These are phyloP conservation scores for Borostomias antarcticus DNA, from an alignment of 2,797 vertebrate species.

Conservation along the genomic window DNA sequence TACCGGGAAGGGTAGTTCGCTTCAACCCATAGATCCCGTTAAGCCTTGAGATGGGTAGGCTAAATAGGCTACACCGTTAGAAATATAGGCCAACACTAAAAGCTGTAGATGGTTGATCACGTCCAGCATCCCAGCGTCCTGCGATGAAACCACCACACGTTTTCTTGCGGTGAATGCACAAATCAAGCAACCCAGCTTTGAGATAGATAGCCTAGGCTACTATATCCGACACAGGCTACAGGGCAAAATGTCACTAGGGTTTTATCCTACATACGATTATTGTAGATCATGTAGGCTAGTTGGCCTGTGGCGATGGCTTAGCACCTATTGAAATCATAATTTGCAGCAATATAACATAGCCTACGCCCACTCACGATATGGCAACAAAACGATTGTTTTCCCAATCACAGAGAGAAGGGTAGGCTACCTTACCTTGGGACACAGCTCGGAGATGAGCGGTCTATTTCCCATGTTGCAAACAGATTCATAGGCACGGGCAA, in stretches of 20 bases:
- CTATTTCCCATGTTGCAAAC: conserved; percentile 82
- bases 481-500: conserved; percentile 81
- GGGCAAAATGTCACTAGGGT: not conserved
- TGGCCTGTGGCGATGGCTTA: no score
- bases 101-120: no score
- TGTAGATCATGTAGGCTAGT: not conserved
- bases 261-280: not conserved
- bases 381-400: not conserved
- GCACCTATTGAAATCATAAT: no score
- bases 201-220: not conserved
- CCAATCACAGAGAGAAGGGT: no score
- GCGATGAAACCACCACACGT: no score
- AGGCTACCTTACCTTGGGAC: conserved; percentile 73
- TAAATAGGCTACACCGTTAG: no score
- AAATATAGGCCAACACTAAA: no score
- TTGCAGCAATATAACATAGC: not conserved
- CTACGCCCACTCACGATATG: conserved; percentile 14
- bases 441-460: conserved; percentile 81
- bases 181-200: not conserved
- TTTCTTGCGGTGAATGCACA: not conserved
- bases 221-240: not conserved
- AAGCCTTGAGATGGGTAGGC: no score
- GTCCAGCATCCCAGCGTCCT: no score
- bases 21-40: no score
- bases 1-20: no score